A percentile compares a stretch with the other conserved stretches of the same genome.
These are phyloP conservation scores for Drosophila ezoana DNA, from an alignment of 2,888 invertebrate species.

Conservation along the genomic window DNA sequence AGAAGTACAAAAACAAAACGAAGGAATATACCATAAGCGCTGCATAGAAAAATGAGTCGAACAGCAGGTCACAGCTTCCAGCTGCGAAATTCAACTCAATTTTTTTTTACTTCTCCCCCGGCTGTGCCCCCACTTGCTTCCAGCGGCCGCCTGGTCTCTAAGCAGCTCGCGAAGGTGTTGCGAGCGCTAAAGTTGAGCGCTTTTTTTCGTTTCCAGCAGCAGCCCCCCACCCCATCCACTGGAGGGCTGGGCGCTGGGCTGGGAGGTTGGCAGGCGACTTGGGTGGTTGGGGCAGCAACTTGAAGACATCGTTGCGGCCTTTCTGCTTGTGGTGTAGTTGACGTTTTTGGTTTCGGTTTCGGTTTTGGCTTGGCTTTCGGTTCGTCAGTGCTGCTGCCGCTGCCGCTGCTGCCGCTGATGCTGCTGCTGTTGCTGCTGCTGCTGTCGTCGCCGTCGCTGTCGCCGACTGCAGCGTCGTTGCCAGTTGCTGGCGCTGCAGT, in stretches of 20 bases:
- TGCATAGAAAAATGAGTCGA: slow-evolving; percentile 34
- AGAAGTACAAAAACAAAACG: slow-evolving; percentile 8
- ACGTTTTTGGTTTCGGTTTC: slow-evolving; percentile 76
- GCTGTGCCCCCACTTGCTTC: slow-evolving; percentile 28
- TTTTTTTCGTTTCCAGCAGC: slow-evolving; percentile 53
- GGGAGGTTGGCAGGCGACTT: not conserved
- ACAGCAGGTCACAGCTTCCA: slow-evolving; percentile 36
- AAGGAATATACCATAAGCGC: slow-evolving; percentile 10
- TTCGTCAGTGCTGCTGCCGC: slow-evolving; percentile 38
- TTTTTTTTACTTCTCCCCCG: slow-evolving; percentile 19
- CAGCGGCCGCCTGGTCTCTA: slow-evolving; percentile 34
- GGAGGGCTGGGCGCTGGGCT: not conserved
- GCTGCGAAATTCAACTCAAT: slow-evolving; percentile 54
- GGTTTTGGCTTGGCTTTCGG: slow-evolving; percentile 69
- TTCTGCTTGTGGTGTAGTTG: slow-evolving; percentile 80
- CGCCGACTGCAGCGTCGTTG: slow-evolving; percentile 8
- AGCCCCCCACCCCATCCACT: not conserved
- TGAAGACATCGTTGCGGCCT: slow-evolving; percentile 80
- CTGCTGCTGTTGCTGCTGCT: not conserved
- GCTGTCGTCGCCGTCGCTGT: slow-evolving; percentile 5
- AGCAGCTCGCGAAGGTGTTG: slow-evolving; percentile 60
- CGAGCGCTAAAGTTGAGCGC: slow-evolving; percentile 69
- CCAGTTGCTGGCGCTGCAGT: slow-evolving; percentile 10
- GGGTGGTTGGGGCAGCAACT: slow-evolving; percentile 50
- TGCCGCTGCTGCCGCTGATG: not conserved